Evolutionary conservation across 2,888 invertebrate species (phyloP), one percentile per base, ranked within the genome.

Genomic region (Lobophora halterata): DNA sequence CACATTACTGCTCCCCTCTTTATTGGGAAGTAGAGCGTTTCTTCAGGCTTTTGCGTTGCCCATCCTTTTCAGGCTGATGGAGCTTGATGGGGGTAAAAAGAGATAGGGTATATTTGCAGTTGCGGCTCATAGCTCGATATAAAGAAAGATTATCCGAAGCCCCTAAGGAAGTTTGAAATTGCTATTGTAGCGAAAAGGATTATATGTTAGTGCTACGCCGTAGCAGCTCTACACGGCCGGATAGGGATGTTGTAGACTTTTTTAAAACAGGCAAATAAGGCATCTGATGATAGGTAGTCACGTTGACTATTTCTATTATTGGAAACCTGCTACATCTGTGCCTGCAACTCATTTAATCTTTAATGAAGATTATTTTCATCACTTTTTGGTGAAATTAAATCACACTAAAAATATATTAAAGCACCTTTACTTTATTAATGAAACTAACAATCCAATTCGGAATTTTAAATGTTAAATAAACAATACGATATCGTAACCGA

Each of bases 131-230:
- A 78, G 76, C 76, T 75, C 79, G 80, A 82, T 87, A 88, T 87
- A 87, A 88, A 88, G 88, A 88, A 88, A 88, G 88, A 88, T 88
- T 88, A 88, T 87, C 83, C 82, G 72, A 81, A 85, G 87, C 83
- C 88, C 88, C 88, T 83, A 86, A 88, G 88, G 87, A 88, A 88
- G 87, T 88, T 88, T 83, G 87, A 85, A 88, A 88, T 88, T 88
- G 88, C 88, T 87, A 85, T 88, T 88, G 87, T 88, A 88, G 86
- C 87, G 82, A 88, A 88, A 87, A 87, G 88, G 88, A 88, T 88
- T 88, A 88, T 88, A 88, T 78, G 88, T 82, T 85, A 81, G 80
- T 82, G 79, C 83, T 83, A 82, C 87, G 82, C 58, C 79, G 86
- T 85, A 85, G 82, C 65, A 71, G 64, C 65, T 71, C 79, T 81